These are phyloP conservation scores for Zaprionus bogoriensis DNA, from an alignment of 2,888 invertebrate genomes.

Conservation along the genomic window DNA sequence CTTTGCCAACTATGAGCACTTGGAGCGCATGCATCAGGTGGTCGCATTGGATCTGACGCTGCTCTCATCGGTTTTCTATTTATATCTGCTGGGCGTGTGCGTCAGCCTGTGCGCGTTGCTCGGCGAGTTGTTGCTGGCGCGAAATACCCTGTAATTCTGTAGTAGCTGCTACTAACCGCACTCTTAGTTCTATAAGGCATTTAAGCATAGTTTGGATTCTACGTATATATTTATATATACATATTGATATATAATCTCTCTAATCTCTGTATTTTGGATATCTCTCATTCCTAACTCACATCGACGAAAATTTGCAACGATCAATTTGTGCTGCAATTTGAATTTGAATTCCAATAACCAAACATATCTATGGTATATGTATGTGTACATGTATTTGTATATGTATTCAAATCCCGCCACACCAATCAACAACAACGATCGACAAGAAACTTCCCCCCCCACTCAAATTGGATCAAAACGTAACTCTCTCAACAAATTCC, in stretches of 20 bases:
- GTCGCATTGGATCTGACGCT: slow-evolving; percentile 32
- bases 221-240: slow-evolving; percentile 54
- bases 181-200: slow-evolving; percentile 44
- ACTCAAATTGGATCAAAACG: slow-evolving; percentile 41
- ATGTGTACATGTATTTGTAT: slow-evolving; percentile 26
- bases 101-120: slow-evolving; percentile 45
- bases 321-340: too few relatives aligned
- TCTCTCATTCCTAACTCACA: slow-evolving; percentile 19
- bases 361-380: slow-evolving; percentile 27
- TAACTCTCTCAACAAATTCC: slow-evolving; percentile 32
- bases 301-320: slow-evolving; percentile 31
- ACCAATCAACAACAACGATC: slow-evolving; percentile 34
- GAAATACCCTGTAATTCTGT: slow-evolving; percentile 11
- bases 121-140: slow-evolving; percentile 31
- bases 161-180: slow-evolving; percentile 60
- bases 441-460: slow-evolving; percentile 7
- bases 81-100: slow-evolving; percentile 44
- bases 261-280: slow-evolving; percentile 7
- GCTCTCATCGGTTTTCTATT: slow-evolving; percentile 39
- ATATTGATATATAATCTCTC: slow-evolving; percentile 4
- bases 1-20: slow-evolving; percentile 37
- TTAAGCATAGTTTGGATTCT: slow-evolving; percentile 31
- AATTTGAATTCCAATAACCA: slow-evolving; percentile 38
- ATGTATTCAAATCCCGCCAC: slow-evolving; percentile 47
- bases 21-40: slow-evolving; percentile 2